Percentiles rank a stretch among this genome's conserved stretches.
phyloP scores from a whole-genome alignment of 2,113 vertebrate genomes.

The Charina bottae region DNA sequence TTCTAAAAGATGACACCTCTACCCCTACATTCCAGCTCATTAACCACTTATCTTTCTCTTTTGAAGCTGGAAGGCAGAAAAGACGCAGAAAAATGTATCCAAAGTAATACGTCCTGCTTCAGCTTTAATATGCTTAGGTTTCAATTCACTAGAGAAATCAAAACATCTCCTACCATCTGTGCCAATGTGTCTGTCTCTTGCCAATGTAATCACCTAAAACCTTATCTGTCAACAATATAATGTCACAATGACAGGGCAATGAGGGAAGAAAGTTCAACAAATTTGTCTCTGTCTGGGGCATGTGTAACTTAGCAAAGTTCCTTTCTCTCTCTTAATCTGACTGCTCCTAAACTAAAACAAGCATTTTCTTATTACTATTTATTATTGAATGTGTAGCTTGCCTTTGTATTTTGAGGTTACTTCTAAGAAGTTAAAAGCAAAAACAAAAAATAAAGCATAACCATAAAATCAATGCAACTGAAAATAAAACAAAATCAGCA shows the following conservation, averaged over 20 bases:
- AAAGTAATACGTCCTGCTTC: fast-evolving
- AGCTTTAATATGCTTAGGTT: conserved; percentile 5
- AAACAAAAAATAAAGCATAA: not conserved
- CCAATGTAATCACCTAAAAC: conserved; percentile 20
- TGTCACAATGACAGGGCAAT: conserved; percentile 24
- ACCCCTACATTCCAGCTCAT: not conserved
- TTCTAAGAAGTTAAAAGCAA: not conserved
- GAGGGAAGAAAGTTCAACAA: conserved; percentile 39
- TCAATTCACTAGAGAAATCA: conserved; percentile 51
- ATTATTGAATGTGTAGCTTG: not conserved
- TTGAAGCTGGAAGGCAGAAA: conserved; percentile 26
- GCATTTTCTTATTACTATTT: not conserved
- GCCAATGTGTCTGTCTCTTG: conserved; percentile 38
- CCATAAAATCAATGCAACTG: not conserved
- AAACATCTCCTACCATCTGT: conserved; percentile 35
- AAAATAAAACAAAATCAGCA: not conserved
- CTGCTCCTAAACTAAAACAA: conserved; percentile 30
- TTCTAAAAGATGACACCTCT: not conserved
- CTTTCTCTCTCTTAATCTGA: not conserved
- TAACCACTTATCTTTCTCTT: not conserved
- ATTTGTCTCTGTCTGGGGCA: conserved; percentile 37
- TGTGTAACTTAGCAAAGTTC: not conserved
- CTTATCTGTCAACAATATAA: conserved; percentile 41
- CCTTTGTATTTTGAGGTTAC: not conserved
- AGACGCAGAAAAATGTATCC: conserved; percentile 20